Evolutionary conservation across 2,888 invertebrate species (phyloP).

Genomic region (Meiosimyza decipiens): DNA sequence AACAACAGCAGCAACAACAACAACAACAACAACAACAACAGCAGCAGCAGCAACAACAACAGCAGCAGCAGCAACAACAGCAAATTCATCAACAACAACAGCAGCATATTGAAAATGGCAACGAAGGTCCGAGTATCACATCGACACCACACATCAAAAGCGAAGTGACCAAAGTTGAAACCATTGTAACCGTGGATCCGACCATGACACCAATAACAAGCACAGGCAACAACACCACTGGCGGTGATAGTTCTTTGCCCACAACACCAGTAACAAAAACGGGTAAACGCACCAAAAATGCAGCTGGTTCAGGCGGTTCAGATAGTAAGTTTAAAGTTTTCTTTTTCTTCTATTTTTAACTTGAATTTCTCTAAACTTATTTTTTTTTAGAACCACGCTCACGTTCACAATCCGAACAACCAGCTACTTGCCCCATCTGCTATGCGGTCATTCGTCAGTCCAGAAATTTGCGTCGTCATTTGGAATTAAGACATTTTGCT

Average conservation of each 20-base stretch:
- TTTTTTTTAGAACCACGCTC: constrained; percentile 66
- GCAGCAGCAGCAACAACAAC: constrained; percentile 43
- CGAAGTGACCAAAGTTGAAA: constrained; percentile 61
- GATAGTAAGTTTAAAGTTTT: constrained; percentile 42
- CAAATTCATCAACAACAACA: constrained; percentile 44
- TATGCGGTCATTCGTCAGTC: constrained; percentile 72
- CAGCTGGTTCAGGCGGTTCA: constrained; percentile 23
- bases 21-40: constrained; percentile 46
- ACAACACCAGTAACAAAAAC: constrained; percentile 47
- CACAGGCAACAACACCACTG: constrained; percentile 48
- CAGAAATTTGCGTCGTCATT: constrained; percentile 71
- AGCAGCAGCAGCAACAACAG: constrained; percentile 45
- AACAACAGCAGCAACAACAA: constrained; percentile 48
- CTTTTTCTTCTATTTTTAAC: neutral
- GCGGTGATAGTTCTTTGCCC: constrained; percentile 46
- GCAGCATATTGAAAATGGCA: constrained; percentile 56
- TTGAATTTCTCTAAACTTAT: constrained; percentile 19
- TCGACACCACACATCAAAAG: constrained; percentile 63
- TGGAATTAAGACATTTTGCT: constrained; percentile 68
- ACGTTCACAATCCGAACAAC: constrained; percentile 73
- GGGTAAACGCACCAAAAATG: constrained; percentile 44
- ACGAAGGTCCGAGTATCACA: constrained; percentile 55
- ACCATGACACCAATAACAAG: constrained; percentile 57
- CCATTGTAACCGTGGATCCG: constrained; percentile 63
- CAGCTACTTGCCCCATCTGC: constrained; percentile 72